A percentile compares a stretch with the other conserved stretches of the same genome.
Evolutionary conservation across 2,113 vertebrate genomes (phyloP).

Genomic region (Phrynosoma blainvillii): DNA sequence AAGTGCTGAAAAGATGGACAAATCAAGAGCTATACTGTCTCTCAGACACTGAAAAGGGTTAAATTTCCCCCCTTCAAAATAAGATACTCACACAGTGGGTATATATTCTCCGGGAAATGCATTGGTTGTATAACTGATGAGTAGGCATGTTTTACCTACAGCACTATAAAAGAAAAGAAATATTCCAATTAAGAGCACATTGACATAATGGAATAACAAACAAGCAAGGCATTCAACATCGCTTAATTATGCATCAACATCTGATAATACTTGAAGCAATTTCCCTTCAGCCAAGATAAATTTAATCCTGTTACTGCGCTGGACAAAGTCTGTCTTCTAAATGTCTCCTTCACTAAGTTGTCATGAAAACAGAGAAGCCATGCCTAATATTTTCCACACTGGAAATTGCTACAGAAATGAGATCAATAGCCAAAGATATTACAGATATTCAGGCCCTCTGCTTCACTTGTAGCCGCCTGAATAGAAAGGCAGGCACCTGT

Average conservation of each 20-base stretch:
- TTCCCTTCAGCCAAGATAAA: not conserved
- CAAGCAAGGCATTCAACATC: constrained; percentile 3
- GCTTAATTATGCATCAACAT: not conserved
- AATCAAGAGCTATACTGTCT: no score
- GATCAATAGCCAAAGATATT: no score
- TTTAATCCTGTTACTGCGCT: not conserved
- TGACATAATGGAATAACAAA: constrained; percentile 13
- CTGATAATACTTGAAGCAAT: not conserved
- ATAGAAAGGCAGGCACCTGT: no score
- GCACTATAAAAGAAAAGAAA: constrained; percentile 79
- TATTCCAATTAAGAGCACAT: constrained; percentile 36
- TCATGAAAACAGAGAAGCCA: no score
- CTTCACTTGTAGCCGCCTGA: no score
- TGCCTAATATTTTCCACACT: no score
- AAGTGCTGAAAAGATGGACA: not conserved
- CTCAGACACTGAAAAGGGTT: not conserved
- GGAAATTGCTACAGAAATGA: no score
- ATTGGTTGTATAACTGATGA: constrained; percentile 99
- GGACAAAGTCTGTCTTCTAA: no score
- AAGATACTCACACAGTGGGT: constrained; percentile 93
- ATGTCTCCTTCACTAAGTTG: no score
- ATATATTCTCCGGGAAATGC: constrained; percentile 98
- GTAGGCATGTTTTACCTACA: constrained; percentile 98
- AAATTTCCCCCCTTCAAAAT: not conserved
- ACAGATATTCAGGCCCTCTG: no score